Evolutionary conservation across 2,888 invertebrate genomes (phyloP).

Genomic region (Lycophotia porphyrea): DNA sequence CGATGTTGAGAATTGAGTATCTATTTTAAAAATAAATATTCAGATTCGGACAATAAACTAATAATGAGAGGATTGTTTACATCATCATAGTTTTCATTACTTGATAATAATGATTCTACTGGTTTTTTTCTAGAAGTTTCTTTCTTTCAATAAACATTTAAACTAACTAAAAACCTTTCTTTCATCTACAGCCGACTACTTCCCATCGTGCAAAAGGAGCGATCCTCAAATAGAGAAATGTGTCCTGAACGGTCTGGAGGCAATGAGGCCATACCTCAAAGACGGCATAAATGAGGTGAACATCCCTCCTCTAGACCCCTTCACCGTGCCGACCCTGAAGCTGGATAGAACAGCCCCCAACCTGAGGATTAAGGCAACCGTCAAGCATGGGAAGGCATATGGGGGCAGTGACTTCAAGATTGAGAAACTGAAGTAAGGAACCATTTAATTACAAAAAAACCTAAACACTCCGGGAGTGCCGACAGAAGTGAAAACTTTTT

Average conservation of each 20-base stretch:
- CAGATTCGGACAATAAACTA: neutral
- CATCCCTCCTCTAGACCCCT: conserved; percentile 89
- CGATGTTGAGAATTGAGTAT: neutral
- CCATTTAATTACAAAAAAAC: too few relatives aligned
- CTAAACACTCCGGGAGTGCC: too few relatives aligned
- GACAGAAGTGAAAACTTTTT: too few relatives aligned
- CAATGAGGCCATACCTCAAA: conserved; percentile 75
- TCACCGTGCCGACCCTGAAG: conserved; percentile 92
- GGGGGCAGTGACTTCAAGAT: conserved; percentile 92
- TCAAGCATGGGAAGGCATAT: conserved; percentile 91
- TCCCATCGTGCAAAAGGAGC: conserved; percentile 71
- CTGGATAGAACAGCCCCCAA: conserved; percentile 93
- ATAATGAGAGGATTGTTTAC: neutral
- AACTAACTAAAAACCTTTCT: neutral
- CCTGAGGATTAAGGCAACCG: conserved; percentile 92
- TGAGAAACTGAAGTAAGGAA: conserved; percentile 92
- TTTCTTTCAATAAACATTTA: neutral
- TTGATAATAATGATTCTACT: neutral
- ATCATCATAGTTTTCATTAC: neutral
- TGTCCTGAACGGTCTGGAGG: conserved; percentile 87
- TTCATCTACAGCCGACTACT: conserved; percentile 72
- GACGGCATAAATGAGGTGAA: conserved; percentile 72
- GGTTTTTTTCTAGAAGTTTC: neutral
- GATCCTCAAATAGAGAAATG: conserved; percentile 74
- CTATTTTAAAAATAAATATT: neutral